Evolutionary conservation across 2,888 invertebrate species (phyloP), one percentile per base, ranked within the genome.

Genomic region (Cetonia aurata): DNA sequence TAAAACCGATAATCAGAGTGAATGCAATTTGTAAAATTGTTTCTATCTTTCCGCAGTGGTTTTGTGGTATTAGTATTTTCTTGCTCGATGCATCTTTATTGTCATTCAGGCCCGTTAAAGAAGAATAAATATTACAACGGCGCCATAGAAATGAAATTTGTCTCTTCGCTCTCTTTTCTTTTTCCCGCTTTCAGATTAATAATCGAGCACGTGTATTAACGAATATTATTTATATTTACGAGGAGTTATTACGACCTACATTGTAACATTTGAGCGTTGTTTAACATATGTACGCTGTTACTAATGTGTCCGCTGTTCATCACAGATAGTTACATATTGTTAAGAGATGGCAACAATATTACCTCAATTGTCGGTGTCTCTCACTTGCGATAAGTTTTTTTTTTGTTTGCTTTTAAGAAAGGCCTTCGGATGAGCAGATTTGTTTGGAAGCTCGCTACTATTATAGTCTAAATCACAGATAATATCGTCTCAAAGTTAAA

Each of bases 251-350:
- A 67, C 65, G 80, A 81, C 80, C 79, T 80, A 79, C 82, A 82
- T 82, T 83, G 83, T 80, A 84, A 83, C 83, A 80, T 80, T 83
- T 80, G 79, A 80, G 84, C 84, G 84, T 80, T 83, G 80, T 83
- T 83, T 83, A 84, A 84, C 83, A 84, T 84, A 84, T 84, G 84
- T 84, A 84, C 84, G 84, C 84, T 82, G 83, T 83, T 83, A 82
- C 80, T 80, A 82, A 81, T 83, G 82, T 80, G 62, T 65, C 62
- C 62, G 62, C 19, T 65, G 62, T 65, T 65, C 62, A 74, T 74
- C 74, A 74, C 74, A 74, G 74, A 71, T 71, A 70, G 65, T 71
- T 70, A 68, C 62, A 65, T 65, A 31, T 66, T 37, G 37, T 69
- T 68, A 74, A 69, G 69, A 67, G 70, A 69, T 69, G 69, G 69